phyloP scores from a whole-genome alignment of 2,113 vertebrate species.

The Thymallus thymallus region DNA sequence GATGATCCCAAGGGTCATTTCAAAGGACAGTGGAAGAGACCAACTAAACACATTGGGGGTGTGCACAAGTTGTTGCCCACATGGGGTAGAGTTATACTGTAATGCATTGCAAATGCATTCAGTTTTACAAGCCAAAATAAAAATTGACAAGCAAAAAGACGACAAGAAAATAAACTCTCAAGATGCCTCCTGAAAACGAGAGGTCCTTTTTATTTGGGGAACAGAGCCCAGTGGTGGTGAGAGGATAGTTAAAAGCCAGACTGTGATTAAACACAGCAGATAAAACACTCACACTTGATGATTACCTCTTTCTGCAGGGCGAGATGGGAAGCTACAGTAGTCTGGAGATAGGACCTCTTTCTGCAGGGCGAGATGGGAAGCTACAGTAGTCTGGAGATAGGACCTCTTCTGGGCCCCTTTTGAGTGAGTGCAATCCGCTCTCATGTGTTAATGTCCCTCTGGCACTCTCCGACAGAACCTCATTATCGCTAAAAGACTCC shows the following conservation, averaged over 20 bases:
- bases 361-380: neutral
- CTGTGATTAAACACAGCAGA: conserved; percentile 54
- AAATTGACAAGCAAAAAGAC: conserved; percentile 27
- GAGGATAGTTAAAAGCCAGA: conserved; percentile 31
- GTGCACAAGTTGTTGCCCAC: conserved; percentile 53
- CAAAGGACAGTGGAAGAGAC: conserved; percentile 15
- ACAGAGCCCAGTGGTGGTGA: conserved; percentile 9
- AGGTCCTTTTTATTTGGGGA: conserved; percentile 37
- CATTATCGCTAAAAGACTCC: conserved; percentile 27
- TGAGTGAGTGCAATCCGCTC: conserved; percentile 28
- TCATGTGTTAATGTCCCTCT: conserved; percentile 52
- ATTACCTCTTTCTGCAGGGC: conserved; percentile 16
- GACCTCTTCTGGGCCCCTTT: neutral
- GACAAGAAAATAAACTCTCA: conserved; percentile 47
- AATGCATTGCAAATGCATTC: conserved; percentile 54
- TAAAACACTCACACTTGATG: conserved; percentile 45
- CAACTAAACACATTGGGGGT: conserved; percentile 26
- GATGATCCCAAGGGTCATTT: conserved; percentile 32
- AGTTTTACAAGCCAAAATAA: conserved; percentile 36
- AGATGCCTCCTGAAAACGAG: conserved; percentile 44
- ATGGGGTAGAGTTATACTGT: conserved; percentile 45
- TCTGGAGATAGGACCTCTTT: neutral
- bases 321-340: too few relatives aligned
- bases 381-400: conserved; percentile 5
- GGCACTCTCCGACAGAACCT: conserved; percentile 34